Evolutionary conservation across 2,888 invertebrate species (phyloP), one percentile per base, ranked within the genome.

Genomic region (Hesperia comma): DNA sequence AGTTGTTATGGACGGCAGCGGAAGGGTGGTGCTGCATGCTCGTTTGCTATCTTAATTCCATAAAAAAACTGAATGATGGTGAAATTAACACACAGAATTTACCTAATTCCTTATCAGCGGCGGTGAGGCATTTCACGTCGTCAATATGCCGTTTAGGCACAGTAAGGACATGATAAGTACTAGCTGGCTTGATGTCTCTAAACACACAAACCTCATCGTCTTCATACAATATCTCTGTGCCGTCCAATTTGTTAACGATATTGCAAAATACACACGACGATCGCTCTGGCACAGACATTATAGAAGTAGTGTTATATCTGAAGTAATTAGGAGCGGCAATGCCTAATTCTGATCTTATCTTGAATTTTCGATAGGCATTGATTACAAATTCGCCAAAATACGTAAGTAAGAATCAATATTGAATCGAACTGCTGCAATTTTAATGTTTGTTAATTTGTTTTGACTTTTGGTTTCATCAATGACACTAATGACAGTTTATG

Each of bases 141-240:
- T 93, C 92, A 68, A 97, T 95, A 83, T 99, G 98, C 51, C 90
- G 87, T 79, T 95, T 96, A 0, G 97, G 95, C 40, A 97, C 93
- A 15, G 97, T 95, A 69, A 98, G 90, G 78, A 95, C 95, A 82
- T 99, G 98, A 85, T 95, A 94, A 14, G 94, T 94, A 0, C 97
- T 94, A 0, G 96, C 97, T 4, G 98, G 98, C 79, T 95, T 95
- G 12, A 94, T 97, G 79, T 98, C 98, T 41, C 95, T 94, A 79
- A 98, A 98, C 41, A 97, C 95, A 8, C 96, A 94, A 46, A 96
- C 87, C 54, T 96, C 94, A 0, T 97, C 96, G 75, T 96, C 96
- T 91, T 97, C 95, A 74, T 93, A 95, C 61, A 95, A 85, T 69
- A 96, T 93, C 75, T 95, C 94, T 0, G 95, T 94, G 0, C 93